Conservation (phyloP, 2,888 invertebrate species). For the Copidosoma aretas region DNA sequence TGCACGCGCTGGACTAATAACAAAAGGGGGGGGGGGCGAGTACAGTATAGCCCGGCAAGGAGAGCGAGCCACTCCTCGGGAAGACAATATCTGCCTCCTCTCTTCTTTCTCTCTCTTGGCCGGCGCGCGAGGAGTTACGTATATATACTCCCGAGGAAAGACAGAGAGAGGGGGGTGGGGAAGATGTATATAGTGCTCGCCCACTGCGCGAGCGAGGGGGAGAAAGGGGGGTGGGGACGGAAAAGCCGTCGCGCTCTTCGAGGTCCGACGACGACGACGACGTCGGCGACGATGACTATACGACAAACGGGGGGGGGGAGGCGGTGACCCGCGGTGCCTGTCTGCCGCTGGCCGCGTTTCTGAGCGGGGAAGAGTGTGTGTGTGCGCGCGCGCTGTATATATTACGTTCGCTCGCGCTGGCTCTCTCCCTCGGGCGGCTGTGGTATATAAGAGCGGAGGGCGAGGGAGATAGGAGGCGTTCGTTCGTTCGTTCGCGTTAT, state of each 20-base stretch:
- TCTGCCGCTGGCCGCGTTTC: conserved; percentile 61
- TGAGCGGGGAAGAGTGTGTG: conserved; percentile 21
- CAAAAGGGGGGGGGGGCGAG: conserved; percentile 25
- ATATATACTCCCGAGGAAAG: not conserved
- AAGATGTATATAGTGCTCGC: not conserved
- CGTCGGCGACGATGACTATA: conserved; percentile 33
- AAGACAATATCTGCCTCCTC: too few species aligned
- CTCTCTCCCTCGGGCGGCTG: conserved; percentile 22
- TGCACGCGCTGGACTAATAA: conserved; percentile 37
- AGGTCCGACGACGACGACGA: conserved; percentile 21
- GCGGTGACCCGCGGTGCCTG: conserved; percentile 61
- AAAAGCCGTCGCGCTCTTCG: conserved; percentile 29
- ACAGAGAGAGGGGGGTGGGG: not conserved
- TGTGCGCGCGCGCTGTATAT: too few species aligned
- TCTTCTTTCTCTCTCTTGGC: not conserved
- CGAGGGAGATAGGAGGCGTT: conserved; percentile 11
- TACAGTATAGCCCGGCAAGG: not conserved
- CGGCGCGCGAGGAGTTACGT: too few species aligned
- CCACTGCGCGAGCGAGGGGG: conserved; percentile 1
- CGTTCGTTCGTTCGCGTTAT: conserved; percentile 11
- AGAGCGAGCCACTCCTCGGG: not conserved
- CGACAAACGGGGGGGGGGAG: conserved; percentile 42
- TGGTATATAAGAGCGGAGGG: conserved; percentile 25
- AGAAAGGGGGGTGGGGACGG: conserved; percentile 19
- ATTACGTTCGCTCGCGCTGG: conserved; percentile 11